Percentiles rank a stretch among this genome's conserved stretches.
Conservation (phyloP, 2,888 invertebrate genomes). For the Troilus luridus region DNA sequence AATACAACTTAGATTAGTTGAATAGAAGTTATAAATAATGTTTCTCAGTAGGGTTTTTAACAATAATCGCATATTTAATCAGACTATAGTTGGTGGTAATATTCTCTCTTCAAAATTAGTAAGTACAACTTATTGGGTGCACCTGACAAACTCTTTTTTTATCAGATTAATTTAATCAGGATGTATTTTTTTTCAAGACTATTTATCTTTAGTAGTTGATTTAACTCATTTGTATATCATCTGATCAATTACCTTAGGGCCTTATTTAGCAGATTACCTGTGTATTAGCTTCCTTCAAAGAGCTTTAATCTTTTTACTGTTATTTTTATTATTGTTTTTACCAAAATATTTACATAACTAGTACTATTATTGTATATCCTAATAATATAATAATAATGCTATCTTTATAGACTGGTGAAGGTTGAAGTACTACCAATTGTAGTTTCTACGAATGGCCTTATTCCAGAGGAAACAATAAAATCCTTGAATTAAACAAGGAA, state of each 20-base stretch:
- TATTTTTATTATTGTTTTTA: too few relatives aligned
- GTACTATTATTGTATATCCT: too few relatives aligned
- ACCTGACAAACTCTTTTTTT: not conserved
- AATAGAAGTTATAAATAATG: not conserved
- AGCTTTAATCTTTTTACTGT: too few relatives aligned
- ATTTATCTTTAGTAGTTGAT: not conserved
- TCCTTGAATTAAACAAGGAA: too few relatives aligned
- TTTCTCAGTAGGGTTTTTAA: not conserved
- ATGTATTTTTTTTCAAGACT: not conserved
- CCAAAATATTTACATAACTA: too few relatives aligned
- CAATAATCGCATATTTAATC: not conserved
- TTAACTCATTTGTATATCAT: not conserved
- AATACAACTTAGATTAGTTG: not conserved
- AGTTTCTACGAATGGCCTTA: too few relatives aligned
- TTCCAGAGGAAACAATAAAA: too few relatives aligned
- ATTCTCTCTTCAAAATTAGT: constrained; percentile 7
- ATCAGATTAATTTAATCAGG: not conserved
- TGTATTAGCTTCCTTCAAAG: not conserved
- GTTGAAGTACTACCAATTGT: too few relatives aligned
- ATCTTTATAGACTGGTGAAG: too few relatives aligned
- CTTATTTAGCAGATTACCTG: not conserved
- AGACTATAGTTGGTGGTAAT: not conserved
- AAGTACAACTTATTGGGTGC: not conserved
- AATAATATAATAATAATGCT: too few relatives aligned
- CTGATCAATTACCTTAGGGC: not conserved